phyloP scores from a whole-genome alignment of 2,888 invertebrate genomes.

The Sminthurides aquaticus region DNA sequence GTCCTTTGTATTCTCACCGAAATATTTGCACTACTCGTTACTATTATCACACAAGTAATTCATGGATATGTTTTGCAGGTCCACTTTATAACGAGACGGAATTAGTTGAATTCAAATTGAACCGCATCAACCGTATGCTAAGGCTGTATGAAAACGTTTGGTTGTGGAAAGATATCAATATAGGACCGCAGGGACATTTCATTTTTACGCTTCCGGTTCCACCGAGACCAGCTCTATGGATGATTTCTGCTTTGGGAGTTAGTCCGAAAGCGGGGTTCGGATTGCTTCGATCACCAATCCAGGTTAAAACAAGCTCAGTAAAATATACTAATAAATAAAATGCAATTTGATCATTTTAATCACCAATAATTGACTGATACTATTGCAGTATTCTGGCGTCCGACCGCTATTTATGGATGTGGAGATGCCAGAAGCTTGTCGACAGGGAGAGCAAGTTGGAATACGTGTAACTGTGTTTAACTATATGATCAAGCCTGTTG shows the following conservation, averaged over 20 bases:
- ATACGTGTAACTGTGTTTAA: constrained; percentile 88
- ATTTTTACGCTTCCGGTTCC: constrained; percentile 83
- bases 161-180: constrained; percentile 90
- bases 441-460: constrained; percentile 89
- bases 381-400: constrained; percentile 69
- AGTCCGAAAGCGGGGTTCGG: constrained; percentile 80
- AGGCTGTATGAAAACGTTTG: constrained; percentile 90
- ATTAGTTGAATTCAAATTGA: constrained; percentile 65
- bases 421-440: constrained; percentile 75
- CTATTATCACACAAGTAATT: neutral
- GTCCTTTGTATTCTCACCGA: neutral
- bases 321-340: neutral
- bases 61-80: constrained; percentile 48
- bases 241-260: constrained; percentile 85
- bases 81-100: constrained; percentile 60
- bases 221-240: constrained; percentile 78
- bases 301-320: constrained; percentile 52
- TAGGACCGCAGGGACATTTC: constrained; percentile 80
- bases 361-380: neutral
- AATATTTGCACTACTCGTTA: too few relatives aligned
- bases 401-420: constrained; percentile 91
- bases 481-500: constrained; percentile 75
- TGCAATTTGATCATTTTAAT: neutral
- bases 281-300: constrained; percentile 69
- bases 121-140: constrained; percentile 78